phyloP scores from a whole-genome alignment of 2,888 invertebrate species.

The Andrena fulva region DNA sequence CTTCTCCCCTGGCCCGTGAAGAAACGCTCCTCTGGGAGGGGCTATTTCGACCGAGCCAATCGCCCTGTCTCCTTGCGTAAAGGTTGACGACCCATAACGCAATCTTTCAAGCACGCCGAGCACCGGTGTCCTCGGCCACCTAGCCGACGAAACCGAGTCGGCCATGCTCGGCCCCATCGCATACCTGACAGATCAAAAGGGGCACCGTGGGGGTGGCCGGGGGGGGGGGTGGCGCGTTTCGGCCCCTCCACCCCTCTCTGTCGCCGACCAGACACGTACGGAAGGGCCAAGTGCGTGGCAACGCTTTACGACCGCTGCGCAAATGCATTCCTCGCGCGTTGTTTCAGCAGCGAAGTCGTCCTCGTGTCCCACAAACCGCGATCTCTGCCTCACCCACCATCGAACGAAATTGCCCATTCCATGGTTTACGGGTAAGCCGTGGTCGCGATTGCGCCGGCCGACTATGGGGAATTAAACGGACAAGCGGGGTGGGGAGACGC shows the following conservation, averaged over 20 bases:
- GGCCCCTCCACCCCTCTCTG: background rate
- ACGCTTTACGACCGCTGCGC: constrained; percentile 37
- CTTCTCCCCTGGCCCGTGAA: constrained; percentile 8
- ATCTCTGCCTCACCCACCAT: background rate
- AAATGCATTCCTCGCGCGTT: constrained; percentile 41
- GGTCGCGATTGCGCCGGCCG: constrained; percentile 13
- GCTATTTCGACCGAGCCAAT: constrained; percentile 65
- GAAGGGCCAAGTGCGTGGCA: constrained; percentile 1
- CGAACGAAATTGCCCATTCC: constrained; percentile 30
- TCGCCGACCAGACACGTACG: background rate
- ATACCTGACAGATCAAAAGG: constrained; percentile 51
- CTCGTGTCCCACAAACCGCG: background rate
- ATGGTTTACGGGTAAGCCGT: constrained; percentile 40
- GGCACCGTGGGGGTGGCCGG: background rate
- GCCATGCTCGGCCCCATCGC: background rate
- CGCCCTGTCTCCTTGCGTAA: constrained; percentile 57
- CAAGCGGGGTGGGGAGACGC: background rate
- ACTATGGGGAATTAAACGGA: constrained; percentile 42
- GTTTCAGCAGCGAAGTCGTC: background rate
- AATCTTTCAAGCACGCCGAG: constrained; percentile 56
- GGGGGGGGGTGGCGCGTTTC: background rate
- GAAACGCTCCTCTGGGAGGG: constrained; percentile 45
- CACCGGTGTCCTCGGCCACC: background rate
- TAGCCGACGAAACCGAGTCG: constrained; percentile 3
- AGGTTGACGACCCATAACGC: constrained; percentile 63